A percentile compares a stretch with the other conserved stretches of the same genome.
Conservation (phyloP, 92 coral and sea anemone genomes). For the Bergia puertoricense region DNA sequence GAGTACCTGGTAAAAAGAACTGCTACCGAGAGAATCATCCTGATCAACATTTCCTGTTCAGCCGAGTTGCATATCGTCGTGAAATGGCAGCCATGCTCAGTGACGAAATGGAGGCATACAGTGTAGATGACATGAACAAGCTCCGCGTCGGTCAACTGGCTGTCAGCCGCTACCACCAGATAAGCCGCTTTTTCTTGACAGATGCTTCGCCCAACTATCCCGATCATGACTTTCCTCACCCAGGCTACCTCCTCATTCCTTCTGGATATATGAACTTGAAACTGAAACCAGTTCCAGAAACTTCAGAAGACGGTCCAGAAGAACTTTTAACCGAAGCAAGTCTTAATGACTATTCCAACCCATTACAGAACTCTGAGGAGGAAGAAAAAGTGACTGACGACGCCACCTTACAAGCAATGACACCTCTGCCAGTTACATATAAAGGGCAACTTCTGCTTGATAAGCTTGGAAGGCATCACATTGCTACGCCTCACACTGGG, state of each 20-base stretch:
- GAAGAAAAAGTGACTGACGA: not conserved
- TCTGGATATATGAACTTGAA: conserved; percentile 51
- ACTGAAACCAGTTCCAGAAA: conserved; percentile 8
- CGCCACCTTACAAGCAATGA: conserved; percentile 16
- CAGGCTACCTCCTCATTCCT: conserved; percentile 54
- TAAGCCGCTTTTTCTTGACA: conserved; percentile 32
- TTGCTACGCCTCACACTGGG: conserved; percentile 42
- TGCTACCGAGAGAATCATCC: conserved; percentile 39
- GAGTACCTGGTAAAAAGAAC: conserved; percentile 48
- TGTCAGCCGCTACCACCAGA: conserved; percentile 48
- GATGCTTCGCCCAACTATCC: conserved; percentile 51
- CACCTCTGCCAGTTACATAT: conserved; percentile 25
- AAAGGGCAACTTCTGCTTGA: conserved; percentile 21
- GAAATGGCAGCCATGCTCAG: conserved; percentile 37
- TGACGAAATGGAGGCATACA: conserved; percentile 20
- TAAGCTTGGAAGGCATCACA: conserved; percentile 41
- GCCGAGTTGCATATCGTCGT: conserved; percentile 29
- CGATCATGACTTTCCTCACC: conserved; percentile 51
- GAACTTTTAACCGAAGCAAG: conserved; percentile 26
- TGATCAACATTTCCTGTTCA: conserved; percentile 47
- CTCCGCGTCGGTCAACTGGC: conserved; percentile 43
- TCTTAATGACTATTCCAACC: conserved; percentile 22
- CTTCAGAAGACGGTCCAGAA: conserved; percentile 27
- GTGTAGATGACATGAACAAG: conserved; percentile 44
- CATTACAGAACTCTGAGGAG: conserved; percentile 11